A percentile compares a stretch with the other conserved stretches of the same genome.
phyloP scores from a whole-genome alignment of 2,113 vertebrate genomes.

The Centropristis striata region DNA sequence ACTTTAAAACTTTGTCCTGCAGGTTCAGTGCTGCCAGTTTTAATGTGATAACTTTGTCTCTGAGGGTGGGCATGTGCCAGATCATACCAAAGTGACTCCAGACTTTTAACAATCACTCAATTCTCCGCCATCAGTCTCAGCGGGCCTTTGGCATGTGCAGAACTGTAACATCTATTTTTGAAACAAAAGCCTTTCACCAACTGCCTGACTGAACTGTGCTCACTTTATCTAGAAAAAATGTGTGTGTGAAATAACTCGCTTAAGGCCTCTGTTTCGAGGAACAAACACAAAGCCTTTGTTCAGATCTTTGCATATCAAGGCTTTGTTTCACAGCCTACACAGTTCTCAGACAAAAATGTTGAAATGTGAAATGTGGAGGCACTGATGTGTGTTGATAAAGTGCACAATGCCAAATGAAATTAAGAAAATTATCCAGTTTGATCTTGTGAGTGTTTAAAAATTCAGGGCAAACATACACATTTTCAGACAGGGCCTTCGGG shows the following conservation, averaged over 20 bases:
- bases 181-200: conserved; percentile 74
- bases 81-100: conserved; percentile 50
- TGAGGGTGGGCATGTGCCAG: conserved; percentile 19
- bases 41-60: conserved; percentile 41
- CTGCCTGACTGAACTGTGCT: conserved; percentile 61
- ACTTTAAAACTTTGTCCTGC: neutral
- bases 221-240: conserved; percentile 60
- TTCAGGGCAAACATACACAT: conserved; percentile 4
- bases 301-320: conserved; percentile 59
- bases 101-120: conserved; percentile 55
- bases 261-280: conserved; percentile 48
- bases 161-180: conserved; percentile 70
- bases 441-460: conserved; percentile 30
- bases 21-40: conserved; percentile 5
- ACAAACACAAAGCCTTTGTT: conserved; percentile 67
- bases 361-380: conserved; percentile 50
- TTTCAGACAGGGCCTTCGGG: neutral
- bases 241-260: conserved; percentile 43
- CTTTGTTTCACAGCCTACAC: conserved; percentile 66
- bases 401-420: conserved; percentile 27
- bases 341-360: conserved; percentile 46
- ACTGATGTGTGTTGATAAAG: conserved; percentile 51
- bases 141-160: conserved; percentile 59
- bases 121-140: conserved; percentile 62
- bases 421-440: conserved; percentile 36